Conservation (phyloP, 2,797 vertebrate genomes). For the Cynodonichthys magdalenae region DNA sequence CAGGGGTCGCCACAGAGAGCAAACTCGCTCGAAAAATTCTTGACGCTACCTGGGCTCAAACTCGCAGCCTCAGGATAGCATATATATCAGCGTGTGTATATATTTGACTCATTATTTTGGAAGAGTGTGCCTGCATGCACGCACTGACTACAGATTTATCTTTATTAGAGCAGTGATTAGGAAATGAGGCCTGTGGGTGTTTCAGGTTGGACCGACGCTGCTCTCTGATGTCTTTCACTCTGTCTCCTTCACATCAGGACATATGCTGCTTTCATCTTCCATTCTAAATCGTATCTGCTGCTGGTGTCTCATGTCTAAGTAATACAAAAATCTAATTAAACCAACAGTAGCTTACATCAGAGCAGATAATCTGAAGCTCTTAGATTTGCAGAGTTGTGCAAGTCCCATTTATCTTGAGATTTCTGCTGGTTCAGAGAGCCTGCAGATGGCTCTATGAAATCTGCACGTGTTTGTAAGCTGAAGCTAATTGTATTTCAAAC, state of each 20-base stretch:
- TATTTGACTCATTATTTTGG: constrained; percentile 9
- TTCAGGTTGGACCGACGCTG: constrained; percentile 40
- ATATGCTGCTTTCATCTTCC: constrained; percentile 50
- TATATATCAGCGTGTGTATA: too few species aligned
- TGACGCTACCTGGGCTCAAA: too few species aligned
- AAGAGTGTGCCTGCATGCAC: constrained; percentile 11
- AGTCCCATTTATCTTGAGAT: constrained; percentile 10
- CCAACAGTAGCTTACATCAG: constrained; percentile 17
- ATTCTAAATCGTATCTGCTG: constrained; percentile 28
- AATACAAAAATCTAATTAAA: constrained; percentile 44
- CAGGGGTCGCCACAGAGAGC: too few species aligned
- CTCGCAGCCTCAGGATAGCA: too few species aligned
- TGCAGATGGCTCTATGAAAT: background rate
- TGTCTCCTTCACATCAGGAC: constrained; percentile 46
- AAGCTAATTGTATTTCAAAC: background rate
- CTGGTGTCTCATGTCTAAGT: constrained; percentile 31
- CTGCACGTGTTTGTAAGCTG: background rate
- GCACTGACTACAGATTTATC: constrained; percentile 41
- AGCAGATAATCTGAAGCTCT: constrained; percentile 4
- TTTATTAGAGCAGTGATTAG: constrained; percentile 62
- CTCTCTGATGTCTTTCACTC: constrained; percentile 49
- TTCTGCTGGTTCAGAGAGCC: constrained; percentile 5
- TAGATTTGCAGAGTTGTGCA: constrained; percentile 11
- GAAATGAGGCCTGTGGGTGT: constrained; percentile 59
- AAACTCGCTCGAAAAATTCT: too few species aligned